Base-by-base conservation (phyloP, 2,888 invertebrate genomes). In the Dendrolimus pini region DNA sequence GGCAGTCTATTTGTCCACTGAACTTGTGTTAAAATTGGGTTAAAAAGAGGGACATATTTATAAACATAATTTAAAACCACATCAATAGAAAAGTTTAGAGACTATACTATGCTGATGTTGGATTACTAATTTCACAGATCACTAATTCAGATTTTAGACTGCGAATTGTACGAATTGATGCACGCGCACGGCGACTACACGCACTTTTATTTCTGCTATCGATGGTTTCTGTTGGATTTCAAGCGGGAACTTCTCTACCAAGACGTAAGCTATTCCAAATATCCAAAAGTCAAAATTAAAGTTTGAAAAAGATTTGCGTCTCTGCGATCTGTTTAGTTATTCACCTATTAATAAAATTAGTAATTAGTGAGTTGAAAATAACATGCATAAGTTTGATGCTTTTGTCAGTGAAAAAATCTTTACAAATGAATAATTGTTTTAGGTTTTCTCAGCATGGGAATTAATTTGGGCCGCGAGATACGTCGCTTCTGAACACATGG, bases 131-230 rank as follows among this genome's bases (percentile, higher is more conserved):
- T 30, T 30, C 2, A 9, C 76, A 94, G 94, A 61, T 95, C 95
- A 0, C 85, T 96, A 30, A 95, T 96, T 58, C 95, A 98, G 91
- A 97, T 98, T 66, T 84, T 98, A 69, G 98, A 99, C 83, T 94
- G 96, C 41, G 98, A 98, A 88, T 92, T 99, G 91, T 98, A 97
- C 85, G 97, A 98, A 74, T 90, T 97, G 78, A 98, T 98, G 96
- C 97, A 97, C 75, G 95, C 96, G 57, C 96, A 97, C 81, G 97
- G 97, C 0, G 98, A 99, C 84, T 98, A 97, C 86, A 98, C 98
- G 6, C 98, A 99, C 82, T 97, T 99, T 86, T 99, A 98, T 87
- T 99, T 98, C 88, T 98, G 98, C 84, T 99, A 99, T 83, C 95
- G 98, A 54, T 98, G 98, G 98, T 98, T 98, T 90, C 91, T 99